phyloP scores from a whole-genome alignment of 2,888 invertebrate species.

The Idaea straminata region DNA sequence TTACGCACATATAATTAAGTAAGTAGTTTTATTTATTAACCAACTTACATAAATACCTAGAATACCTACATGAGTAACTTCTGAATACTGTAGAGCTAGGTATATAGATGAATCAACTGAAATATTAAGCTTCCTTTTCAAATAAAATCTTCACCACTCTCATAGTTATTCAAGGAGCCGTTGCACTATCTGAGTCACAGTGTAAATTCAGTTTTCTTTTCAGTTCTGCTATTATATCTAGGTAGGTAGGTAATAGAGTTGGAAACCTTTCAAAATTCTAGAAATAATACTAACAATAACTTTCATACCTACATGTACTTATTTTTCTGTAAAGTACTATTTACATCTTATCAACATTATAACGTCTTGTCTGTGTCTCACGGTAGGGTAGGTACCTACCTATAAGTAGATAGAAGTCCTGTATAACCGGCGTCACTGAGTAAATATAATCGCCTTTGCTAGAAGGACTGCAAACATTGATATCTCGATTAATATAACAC shows the following conservation, averaged over 20 bases:
- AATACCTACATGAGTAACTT: not conserved
- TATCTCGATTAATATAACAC: not conserved
- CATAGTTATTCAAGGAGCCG: constrained; percentile 3
- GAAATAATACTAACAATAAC: not conserved
- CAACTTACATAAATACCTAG: not conserved
- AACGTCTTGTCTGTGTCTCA: not conserved
- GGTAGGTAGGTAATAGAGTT: not conserved
- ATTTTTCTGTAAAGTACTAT: not conserved
- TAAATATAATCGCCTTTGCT: not conserved
- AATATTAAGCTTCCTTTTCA: constrained; percentile 4
- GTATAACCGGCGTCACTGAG: not conserved
- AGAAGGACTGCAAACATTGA: not conserved
- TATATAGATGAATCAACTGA: constrained; percentile 14
- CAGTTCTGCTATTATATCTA: not conserved
- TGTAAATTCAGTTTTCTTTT: not conserved
- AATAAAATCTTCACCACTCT: not conserved
- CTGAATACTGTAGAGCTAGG: constrained; percentile 29
- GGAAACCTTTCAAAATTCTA: not conserved
- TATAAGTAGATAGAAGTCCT: not conserved
- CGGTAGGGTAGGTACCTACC: not conserved
- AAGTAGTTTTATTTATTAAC: too few relatives aligned
- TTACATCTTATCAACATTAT: not conserved
- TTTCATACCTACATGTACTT: not conserved
- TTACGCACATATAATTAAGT: constrained; percentile 3
- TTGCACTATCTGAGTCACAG: constrained; percentile 5